Evolutionary conservation across 2,797 vertebrate species (phyloP).

Genomic region (Tinamus major): DNA sequence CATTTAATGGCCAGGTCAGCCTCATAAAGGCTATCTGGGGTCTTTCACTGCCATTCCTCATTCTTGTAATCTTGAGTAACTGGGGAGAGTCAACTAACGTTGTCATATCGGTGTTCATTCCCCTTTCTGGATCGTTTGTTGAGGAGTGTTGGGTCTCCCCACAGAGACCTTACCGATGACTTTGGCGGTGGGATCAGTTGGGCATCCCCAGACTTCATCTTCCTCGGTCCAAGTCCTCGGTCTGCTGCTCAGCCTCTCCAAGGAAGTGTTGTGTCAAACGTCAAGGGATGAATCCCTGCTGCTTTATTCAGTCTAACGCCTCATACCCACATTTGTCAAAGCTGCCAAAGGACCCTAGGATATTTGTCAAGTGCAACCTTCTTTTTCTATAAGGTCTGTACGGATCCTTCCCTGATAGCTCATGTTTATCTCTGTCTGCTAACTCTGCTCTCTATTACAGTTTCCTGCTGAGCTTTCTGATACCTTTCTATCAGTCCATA

Average conservation of each 20-base stretch:
- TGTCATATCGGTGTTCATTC: background rate
- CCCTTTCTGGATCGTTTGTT: background rate
- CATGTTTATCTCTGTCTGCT: background rate
- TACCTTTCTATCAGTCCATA: no score
- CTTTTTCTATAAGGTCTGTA: no score
- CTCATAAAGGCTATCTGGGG: background rate
- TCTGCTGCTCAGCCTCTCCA: background rate
- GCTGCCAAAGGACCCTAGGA: background rate
- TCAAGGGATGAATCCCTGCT: background rate
- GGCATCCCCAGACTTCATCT: background rate
- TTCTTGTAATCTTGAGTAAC: background rate
- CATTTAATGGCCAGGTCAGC: background rate
- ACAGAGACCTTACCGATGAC: background rate
- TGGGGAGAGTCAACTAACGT: background rate
- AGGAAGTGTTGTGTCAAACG: background rate
- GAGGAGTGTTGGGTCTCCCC: background rate
- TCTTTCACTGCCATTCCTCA: background rate
- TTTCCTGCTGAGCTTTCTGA: background rate
- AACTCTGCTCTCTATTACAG: background rate
- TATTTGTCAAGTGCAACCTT: no score
- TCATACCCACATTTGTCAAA: background rate
- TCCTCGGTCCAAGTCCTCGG: background rate
- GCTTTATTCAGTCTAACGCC: background rate
- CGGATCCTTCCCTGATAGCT: background rate
- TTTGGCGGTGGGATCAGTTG: background rate